These are phyloP conservation scores for Drosophila robusta DNA, from an alignment of 2,888 invertebrate species.

Conservation along the genomic window DNA sequence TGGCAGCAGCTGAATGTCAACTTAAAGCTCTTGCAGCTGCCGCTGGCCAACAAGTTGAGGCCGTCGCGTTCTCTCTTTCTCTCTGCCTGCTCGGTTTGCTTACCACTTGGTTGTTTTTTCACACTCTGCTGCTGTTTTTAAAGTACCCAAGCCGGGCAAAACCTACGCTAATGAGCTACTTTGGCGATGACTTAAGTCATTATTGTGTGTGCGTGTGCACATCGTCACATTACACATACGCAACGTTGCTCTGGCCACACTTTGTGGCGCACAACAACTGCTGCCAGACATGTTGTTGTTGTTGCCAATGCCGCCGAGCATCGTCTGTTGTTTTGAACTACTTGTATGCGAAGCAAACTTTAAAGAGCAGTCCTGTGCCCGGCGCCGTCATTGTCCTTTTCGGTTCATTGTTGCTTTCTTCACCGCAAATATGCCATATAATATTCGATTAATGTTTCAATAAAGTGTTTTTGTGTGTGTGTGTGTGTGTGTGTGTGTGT, in stretches of 20 bases:
- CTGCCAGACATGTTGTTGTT: conserved; percentile 12
- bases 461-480: conserved; percentile 53
- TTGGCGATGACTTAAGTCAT: conserved; percentile 74
- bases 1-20: conserved; percentile 66
- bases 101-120: conserved; percentile 35
- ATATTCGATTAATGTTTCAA: conserved; percentile 78
- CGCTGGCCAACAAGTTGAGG: conserved; percentile 53
- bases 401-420: conserved; percentile 29
- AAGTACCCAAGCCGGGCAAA: conserved; percentile 40
- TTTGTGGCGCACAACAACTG: conserved; percentile 28
- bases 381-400: conserved; percentile 9
- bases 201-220: conserved; percentile 52
- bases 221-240: conserved; percentile 69
- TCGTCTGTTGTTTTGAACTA: conserved; percentile 1
- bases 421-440: conserved; percentile 55
- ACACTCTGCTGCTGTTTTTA: conserved; percentile 45
- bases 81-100: conserved; percentile 1
- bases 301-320: conserved; percentile 5
- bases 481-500: conserved; percentile 55
- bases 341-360: neutral
- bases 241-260: conserved; percentile 42
- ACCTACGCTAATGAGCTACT: conserved; percentile 77
- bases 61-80: conserved; percentile 2
- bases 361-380: conserved; percentile 4
- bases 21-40: conserved; percentile 68